Conservation (phyloP, 2,113 vertebrate genomes). For the Gallinago media region DNA sequence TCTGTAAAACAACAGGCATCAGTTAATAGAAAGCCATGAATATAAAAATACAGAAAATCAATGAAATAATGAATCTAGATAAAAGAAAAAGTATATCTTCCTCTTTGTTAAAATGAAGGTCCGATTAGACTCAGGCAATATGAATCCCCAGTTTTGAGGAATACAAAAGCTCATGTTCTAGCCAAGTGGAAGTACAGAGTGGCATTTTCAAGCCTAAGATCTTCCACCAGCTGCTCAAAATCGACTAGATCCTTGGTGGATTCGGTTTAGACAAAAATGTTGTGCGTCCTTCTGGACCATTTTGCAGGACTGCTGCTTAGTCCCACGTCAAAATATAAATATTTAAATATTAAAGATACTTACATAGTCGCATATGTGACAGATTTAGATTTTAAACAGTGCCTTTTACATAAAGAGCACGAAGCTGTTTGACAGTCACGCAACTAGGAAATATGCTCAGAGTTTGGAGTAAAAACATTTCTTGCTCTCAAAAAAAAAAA, state of each 20-base stretch:
- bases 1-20: not conserved
- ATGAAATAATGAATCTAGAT: not conserved
- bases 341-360: not conserved
- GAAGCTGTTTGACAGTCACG: not conserved
- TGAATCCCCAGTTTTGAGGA: not conserved
- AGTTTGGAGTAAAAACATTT: not conserved
- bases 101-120: not conserved
- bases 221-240: not conserved
- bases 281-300: not conserved
- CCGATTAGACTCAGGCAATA: not conserved
- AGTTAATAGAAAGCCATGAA: not conserved
- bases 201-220: not conserved
- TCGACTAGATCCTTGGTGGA: not conserved
- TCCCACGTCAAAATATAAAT: not conserved
- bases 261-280: not conserved
- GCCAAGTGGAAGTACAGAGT: not conserved
- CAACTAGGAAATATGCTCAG: accelerated
- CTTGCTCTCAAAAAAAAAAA: not conserved
- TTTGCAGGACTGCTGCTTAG: accelerated
- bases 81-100: not conserved
- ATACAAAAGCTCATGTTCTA: not conserved
- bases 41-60: not conserved
- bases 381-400: not conserved
- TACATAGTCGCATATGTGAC: accelerated
- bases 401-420: not conserved